Evolutionary conservation across 2,888 invertebrate species (phyloP), one percentile per base, ranked within the genome.

Genomic region (Biston betularia): DNA sequence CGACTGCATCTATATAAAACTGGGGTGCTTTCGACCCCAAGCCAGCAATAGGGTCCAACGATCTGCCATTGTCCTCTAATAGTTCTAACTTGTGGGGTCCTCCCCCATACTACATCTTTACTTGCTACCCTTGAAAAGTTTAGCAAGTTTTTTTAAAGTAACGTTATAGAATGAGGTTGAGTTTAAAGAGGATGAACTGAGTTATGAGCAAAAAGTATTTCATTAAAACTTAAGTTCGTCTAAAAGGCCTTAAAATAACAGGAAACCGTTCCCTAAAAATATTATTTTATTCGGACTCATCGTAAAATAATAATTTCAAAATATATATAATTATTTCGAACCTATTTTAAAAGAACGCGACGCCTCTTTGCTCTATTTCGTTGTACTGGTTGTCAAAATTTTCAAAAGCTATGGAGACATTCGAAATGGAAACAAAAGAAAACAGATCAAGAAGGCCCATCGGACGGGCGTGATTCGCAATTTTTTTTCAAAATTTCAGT

Each of bases 401-500:
- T 72, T 70, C 71, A 54, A 56, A 61, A 61, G 71, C 63, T 64
- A 50, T 65, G 68, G 68, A 63, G 59, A 70, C 77, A 77, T 88
- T 90, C 78, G 77, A 91, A 89, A 70, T 68, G 79, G 75, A 88
- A 89, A 90, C 80, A 74, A 83, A 82, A 85, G 79, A 82, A 87
- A 88, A 82, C 81, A 83, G 80, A 86, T 87, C 84, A 79, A 79
- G 82, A 79, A 85, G 76, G 86, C 86, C 89, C 84, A 84, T 79
- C 86, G 82, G 81, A 84, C 82, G 85, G 86, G 79, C 86, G 79
- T 82, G 85, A 88, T 88, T 89, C 80, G 81, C 88, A 87, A 67
- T 86, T 92, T 89, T 90, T 54, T 81, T 66, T 87, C 88, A 78
- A 92, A 92, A 90, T 92, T 90, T 86, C 78, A 82, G 91, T 90